A percentile compares a stretch with the other conserved stretches of the same genome.
phyloP scores from a whole-genome alignment of 2,113 vertebrate genomes.

The Kobus ellipsiprymnus region DNA sequence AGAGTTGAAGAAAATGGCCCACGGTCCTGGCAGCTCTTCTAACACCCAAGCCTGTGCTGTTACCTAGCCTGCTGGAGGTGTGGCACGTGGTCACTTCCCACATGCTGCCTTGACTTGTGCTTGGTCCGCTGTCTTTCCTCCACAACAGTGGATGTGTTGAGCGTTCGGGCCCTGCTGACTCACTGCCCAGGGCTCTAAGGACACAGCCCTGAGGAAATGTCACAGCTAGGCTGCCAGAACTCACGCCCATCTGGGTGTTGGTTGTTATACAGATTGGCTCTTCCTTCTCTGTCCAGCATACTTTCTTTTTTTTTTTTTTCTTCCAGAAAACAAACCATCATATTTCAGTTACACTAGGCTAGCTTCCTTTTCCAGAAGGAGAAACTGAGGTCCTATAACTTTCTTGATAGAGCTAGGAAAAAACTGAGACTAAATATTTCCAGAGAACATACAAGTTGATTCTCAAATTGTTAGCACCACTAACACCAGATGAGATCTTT shows the following conservation, averaged over 20 bases:
- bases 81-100: not conserved
- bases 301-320: not conserved
- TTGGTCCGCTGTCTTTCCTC: not conserved
- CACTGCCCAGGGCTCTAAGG: not conserved
- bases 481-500: not conserved
- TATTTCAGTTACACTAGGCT: not conserved
- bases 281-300: not conserved
- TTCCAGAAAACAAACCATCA: not conserved
- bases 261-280: not conserved
- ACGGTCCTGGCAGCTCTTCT: not conserved
- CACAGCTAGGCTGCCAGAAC: not conserved
- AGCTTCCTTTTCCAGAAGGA: not conserved
- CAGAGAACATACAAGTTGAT: not conserved
- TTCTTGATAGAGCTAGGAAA: not conserved
- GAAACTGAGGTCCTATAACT: not conserved
- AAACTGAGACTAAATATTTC: not conserved
- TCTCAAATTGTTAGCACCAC: not conserved
- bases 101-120: not conserved
- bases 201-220: too few species aligned
- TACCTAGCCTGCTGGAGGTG: not conserved
- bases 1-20: not conserved
- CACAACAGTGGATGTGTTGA: too few species aligned
- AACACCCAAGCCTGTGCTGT: not conserved
- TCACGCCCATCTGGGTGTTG: not conserved
- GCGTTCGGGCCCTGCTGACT: accelerated